Percentiles rank a stretch among this genome's conserved stretches.
These are phyloP conservation scores for Cantharis lateralis DNA, from an alignment of 2,888 invertebrate genomes.

Conservation along the genomic window DNA sequence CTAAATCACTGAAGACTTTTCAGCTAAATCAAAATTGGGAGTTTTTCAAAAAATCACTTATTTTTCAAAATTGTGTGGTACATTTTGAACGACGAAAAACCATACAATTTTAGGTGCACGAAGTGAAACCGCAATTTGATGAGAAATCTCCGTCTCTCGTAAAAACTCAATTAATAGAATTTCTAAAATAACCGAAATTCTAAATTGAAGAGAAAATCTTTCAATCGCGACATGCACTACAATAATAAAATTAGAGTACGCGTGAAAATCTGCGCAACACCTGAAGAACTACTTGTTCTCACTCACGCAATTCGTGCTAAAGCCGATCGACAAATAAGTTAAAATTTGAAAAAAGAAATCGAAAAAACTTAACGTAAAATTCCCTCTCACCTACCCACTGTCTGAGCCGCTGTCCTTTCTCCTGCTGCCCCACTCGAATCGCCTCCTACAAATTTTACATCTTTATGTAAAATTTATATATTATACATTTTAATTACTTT, in stretches of 20 bases:
- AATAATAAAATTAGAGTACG: background rate
- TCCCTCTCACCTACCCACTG: slow-evolving; percentile 37
- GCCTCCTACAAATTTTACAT: slow-evolving; percentile 21
- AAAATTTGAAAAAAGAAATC: slow-evolving; percentile 37
- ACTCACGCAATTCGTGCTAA: slow-evolving; percentile 2
- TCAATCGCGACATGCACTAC: background rate
- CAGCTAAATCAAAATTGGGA: background rate
- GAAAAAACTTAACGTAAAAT: slow-evolving; percentile 38
- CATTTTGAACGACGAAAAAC: background rate
- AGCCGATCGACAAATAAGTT: slow-evolving; percentile 29
- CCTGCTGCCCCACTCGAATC: slow-evolving; percentile 33
- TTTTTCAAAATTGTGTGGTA: background rate
- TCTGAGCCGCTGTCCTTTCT: slow-evolving; percentile 36
- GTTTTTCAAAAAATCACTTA: background rate
- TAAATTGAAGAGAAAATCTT: background rate
- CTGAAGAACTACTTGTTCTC: background rate
- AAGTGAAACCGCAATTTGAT: background rate
- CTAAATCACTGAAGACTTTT: slow-evolving; percentile 18
- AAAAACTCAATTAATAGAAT: background rate
- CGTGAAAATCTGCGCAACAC: background rate
- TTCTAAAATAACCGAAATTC: background rate
- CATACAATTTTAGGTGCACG: background rate
- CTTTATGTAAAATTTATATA: background rate
- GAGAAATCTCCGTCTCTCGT: background rate
- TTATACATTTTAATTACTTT: background rate